Conservation (phyloP, 2,888 invertebrate genomes). For the Zygaena filipendulae region DNA sequence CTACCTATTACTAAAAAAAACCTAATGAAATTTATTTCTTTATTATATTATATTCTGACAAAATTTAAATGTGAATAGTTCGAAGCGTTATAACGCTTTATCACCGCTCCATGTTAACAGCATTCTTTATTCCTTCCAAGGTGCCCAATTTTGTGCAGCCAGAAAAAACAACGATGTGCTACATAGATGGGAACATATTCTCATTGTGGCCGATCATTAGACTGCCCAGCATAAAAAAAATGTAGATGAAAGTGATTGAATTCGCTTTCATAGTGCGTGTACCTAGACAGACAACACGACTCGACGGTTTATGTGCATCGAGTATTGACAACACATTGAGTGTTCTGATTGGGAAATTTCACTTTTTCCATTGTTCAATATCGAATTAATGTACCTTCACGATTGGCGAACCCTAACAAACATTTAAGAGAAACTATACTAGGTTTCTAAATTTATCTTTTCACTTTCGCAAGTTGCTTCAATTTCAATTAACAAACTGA, state of each 20-base stretch:
- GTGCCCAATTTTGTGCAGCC: conserved; percentile 35
- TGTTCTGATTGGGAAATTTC: conserved; percentile 15
- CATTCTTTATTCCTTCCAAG: no score
- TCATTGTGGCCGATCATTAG: conserved; percentile 46
- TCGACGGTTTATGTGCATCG: conserved; percentile 15
- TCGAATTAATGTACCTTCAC: conserved; percentile 15
- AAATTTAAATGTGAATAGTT: no score
- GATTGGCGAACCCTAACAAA: no score
- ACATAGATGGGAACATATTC: conserved; percentile 59
- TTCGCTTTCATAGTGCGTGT: conserved; percentile 36
- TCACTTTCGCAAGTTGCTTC: no score
- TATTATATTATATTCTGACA: no score
- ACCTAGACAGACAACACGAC: conserved; percentile 18
- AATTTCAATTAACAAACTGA: no score
- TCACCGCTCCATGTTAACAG: no score
- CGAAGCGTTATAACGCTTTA: no score
- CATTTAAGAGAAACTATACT: no score
- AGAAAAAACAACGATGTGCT: conserved; percentile 45
- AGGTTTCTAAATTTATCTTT: no score
- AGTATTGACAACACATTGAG: conserved; percentile 31
- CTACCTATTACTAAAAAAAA: no score
- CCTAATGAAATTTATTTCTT: no score
- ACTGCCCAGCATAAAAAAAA: conserved; percentile 35
- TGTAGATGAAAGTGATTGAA: conserved; percentile 59
- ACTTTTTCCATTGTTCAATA: conserved; percentile 18